phyloP scores from a whole-genome alignment of 2,113 vertebrate genomes.

The cattle (Bos taurus) region ARS-UCD2.0 NC_037335.1:36427501-36428000 shows the following conservation, averaged over 20 bases:
- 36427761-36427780: background rate
- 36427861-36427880: background rate
- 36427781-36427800: background rate
- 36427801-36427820: background rate
- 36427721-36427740: background rate
- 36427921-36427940: background rate
- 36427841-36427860: background rate
- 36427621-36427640: background rate
- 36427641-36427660: background rate
- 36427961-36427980: background rate
- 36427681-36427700: background rate
- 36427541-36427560: background rate
- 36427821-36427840: background rate
- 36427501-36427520: background rate
- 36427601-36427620: background rate
- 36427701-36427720: background rate
- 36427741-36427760: background rate
- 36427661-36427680: background rate
- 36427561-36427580: background rate
- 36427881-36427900: background rate
- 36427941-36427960: background rate
- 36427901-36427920: background rate
- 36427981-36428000: background rate
- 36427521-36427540: background rate
- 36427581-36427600: background rate